Percentiles rank a stretch among this genome's conserved stretches.
Conservation (phyloP, 2,113 vertebrate genomes). For the Motacilla alba region DNA sequence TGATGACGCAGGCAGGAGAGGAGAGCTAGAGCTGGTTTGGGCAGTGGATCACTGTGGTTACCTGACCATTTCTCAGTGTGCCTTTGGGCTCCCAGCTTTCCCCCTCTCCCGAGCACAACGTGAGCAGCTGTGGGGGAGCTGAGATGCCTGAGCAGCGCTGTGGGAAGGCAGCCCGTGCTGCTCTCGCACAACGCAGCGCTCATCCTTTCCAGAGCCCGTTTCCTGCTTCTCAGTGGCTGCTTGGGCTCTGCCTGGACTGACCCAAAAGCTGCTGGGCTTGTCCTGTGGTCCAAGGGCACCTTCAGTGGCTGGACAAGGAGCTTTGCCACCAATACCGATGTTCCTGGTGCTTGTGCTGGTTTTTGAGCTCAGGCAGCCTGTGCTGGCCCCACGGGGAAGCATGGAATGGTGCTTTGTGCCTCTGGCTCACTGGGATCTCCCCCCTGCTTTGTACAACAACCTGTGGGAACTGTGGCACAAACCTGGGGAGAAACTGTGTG, state of each 20-base stretch:
- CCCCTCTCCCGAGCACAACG: accelerated
- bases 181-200: accelerated
- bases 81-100: background rate
- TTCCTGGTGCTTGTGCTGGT: accelerated
- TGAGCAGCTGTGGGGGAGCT: background rate
- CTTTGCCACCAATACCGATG: background rate
- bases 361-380: background rate
- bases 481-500: background rate
- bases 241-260: background rate
- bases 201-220: background rate
- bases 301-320: accelerated
- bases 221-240: accelerated
- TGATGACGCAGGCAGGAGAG: background rate
- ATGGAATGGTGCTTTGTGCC: too few relatives aligned
- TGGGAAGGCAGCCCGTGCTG: accelerated
- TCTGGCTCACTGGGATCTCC: background rate
- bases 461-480: background rate
- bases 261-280: background rate
- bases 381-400: background rate
- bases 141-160: accelerated
- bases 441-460: background rate
- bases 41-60: background rate
- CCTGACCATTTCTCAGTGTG: accelerated
- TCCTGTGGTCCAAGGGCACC: background rate
- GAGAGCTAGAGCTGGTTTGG: background rate